Conservation (phyloP, 2,113 vertebrate species). For the Semicossyphus pulcher region DNA sequence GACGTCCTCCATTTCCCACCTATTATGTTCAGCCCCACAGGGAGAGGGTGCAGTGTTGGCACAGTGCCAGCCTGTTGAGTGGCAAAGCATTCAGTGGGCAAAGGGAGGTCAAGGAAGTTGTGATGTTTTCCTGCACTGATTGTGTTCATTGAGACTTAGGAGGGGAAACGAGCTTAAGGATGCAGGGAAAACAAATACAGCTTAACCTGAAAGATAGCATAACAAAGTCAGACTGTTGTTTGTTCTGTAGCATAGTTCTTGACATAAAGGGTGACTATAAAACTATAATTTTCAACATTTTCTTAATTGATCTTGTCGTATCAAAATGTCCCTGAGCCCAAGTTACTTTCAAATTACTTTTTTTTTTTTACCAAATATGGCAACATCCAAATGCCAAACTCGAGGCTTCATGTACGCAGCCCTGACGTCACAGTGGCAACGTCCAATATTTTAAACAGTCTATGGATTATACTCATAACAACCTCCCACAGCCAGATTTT, state of each 20-base stretch:
- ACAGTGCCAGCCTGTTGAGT: conserved; percentile 47
- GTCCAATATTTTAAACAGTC: too few relatives aligned
- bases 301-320: too few relatives aligned
- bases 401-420: too few relatives aligned
- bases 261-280: too few relatives aligned
- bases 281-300: too few relatives aligned
- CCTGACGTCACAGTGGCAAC: too few relatives aligned
- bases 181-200: conserved; percentile 5
- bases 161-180: neutral
- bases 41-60: conserved; percentile 45
- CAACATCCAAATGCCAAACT: too few relatives aligned
- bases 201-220: neutral
- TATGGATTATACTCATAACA: too few relatives aligned
- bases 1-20: conserved; percentile 35
- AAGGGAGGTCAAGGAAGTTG: conserved; percentile 52
- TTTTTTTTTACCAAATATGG: too few relatives aligned
- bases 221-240: neutral
- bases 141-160: neutral
- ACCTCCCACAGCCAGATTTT: too few relatives aligned
- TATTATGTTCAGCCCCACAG: conserved; percentile 42
- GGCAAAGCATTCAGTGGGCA: conserved; percentile 37
- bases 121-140: conserved; percentile 20
- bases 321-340: too few relatives aligned
- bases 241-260: neutral
- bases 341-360: too few relatives aligned